These are phyloP conservation scores for Diploptera punctata DNA, from an alignment of 2,888 invertebrate genomes.

Conservation along the genomic window DNA sequence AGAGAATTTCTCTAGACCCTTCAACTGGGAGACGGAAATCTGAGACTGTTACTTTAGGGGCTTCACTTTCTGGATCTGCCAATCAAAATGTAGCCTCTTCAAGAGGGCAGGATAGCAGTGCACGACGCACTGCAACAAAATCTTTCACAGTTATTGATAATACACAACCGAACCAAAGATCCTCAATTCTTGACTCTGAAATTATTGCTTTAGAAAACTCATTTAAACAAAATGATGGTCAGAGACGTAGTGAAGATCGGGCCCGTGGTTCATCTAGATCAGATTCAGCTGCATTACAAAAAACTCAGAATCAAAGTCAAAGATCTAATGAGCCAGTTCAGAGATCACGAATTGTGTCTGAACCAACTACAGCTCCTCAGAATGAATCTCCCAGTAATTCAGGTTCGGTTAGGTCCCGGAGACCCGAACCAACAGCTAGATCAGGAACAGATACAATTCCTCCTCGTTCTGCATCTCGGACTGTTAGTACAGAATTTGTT, in stretches of 20 bases:
- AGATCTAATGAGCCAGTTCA: background rate
- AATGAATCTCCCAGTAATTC: background rate
- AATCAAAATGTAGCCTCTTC: background rate
- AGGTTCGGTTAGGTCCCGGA: too few relatives aligned
- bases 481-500: background rate
- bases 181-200: background rate
- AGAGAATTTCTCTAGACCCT: slow-evolving; percentile 6
- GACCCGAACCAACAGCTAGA: background rate
- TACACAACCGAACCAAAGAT: background rate
- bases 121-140: background rate
- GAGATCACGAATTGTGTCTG: background rate
- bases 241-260: background rate
- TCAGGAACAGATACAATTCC: background rate
- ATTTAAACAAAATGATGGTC: background rate
- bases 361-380: background rate
- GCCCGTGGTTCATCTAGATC: background rate
- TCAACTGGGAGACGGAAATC: background rate
- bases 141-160: slow-evolving; percentile 21
- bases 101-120: slow-evolving; percentile 2
- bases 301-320: background rate
- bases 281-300: background rate
- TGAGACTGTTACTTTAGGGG: background rate
- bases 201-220: background rate
- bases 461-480: background rate
- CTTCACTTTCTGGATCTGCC: background rate